These are phyloP conservation scores for Macrobrachium rosenbergii DNA, from an alignment of 1,140 invertebrate genomes.

Conservation along the genomic window DNA sequence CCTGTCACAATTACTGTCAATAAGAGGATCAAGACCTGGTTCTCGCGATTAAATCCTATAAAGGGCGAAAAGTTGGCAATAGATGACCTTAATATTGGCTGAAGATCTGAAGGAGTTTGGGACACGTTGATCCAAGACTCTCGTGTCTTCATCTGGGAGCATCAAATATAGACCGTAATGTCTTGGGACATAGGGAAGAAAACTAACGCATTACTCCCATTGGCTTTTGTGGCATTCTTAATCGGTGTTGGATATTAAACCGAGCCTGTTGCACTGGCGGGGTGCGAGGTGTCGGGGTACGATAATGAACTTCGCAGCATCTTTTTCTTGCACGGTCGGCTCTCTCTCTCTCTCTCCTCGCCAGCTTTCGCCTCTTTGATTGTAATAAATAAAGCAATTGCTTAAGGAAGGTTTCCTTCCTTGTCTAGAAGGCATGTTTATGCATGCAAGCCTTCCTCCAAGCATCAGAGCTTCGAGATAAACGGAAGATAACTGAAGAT, in stretches of 20 bases:
- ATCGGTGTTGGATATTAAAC: constrained; percentile 59
- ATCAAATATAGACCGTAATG: constrained; percentile 32
- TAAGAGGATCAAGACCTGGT: constrained; percentile 36
- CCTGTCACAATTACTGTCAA: constrained; percentile 35
- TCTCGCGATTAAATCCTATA: constrained; percentile 59
- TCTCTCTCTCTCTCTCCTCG: not conserved
- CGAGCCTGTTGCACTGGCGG: constrained; percentile 55
- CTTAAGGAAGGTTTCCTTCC: not conserved
- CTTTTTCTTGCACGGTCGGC: not conserved
- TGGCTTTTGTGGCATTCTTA: constrained; percentile 60
- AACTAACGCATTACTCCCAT: constrained; percentile 26
- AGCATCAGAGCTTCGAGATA: too few relatives aligned
- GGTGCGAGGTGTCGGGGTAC: constrained; percentile 34
- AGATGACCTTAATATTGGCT: constrained; percentile 63
- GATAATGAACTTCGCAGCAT: constrained; percentile 26
- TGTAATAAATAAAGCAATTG: not conserved
- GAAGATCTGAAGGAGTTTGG: constrained; percentile 53
- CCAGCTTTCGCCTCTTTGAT: not conserved
- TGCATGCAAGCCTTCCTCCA: too few relatives aligned
- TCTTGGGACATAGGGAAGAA: constrained; percentile 40
- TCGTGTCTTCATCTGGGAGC: not conserved
- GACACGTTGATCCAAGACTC: constrained; percentile 29
- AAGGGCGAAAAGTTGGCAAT: constrained; percentile 58
- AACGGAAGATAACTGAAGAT: too few relatives aligned
- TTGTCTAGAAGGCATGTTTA: too few relatives aligned